A percentile compares a stretch with the other conserved stretches of the same genome.
These are phyloP conservation scores for Chondrilla cf. caribensis DNA, from an alignment of 37 sponge, comb jelly and placozoan species.

Conservation along the genomic window DNA sequence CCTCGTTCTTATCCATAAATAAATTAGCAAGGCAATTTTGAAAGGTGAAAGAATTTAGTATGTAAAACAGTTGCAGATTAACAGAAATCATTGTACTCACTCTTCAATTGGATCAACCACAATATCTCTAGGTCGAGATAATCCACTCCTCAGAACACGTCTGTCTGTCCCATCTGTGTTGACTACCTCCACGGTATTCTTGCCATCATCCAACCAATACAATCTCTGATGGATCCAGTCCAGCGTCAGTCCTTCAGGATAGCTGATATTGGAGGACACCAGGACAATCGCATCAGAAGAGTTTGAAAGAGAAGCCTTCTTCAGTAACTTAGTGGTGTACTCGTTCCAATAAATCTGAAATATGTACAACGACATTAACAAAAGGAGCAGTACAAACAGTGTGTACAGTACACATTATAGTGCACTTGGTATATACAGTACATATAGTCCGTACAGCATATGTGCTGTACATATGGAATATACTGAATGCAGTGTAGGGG, in stretches of 20 bases:
- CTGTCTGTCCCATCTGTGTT: slow-evolving; percentile 14
- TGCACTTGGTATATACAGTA: too few species aligned
- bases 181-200: slow-evolving; percentile 11
- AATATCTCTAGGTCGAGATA: not conserved
- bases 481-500: too few species aligned
- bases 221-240: not conserved
- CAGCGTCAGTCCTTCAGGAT: not conserved
- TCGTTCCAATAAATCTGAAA: slow-evolving; percentile 36
- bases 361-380: slow-evolving; percentile 54
- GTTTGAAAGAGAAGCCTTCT: slow-evolving; percentile 20
- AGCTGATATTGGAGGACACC: not conserved
- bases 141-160: not conserved
- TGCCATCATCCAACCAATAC: slow-evolving; percentile 2
- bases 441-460: too few species aligned
- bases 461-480: too few species aligned
- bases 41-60: too few species aligned
- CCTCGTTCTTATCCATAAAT: too few species aligned
- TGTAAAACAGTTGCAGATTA: too few species aligned
- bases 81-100: too few species aligned
- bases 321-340: not conserved
- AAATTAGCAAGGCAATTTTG: too few species aligned
- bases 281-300: not conserved
- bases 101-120: slow-evolving; percentile 9
- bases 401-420: too few species aligned
- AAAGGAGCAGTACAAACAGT: slow-evolving; percentile 5